phyloP scores from a whole-genome alignment of 2,888 invertebrate species.

The Gisinianus flammeolus region DNA sequence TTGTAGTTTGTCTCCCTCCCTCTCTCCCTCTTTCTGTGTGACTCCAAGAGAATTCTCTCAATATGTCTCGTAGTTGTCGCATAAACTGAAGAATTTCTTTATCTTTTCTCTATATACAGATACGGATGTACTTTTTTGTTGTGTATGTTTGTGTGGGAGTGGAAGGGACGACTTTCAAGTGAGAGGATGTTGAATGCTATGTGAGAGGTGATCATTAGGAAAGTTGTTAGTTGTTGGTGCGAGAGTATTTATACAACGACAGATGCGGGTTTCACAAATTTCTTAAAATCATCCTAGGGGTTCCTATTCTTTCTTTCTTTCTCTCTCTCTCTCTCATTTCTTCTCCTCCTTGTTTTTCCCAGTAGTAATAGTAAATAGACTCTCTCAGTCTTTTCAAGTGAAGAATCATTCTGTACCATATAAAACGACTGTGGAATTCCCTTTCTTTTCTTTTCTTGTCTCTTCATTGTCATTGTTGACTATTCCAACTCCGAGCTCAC shows the following conservation, averaged over 20 bases:
- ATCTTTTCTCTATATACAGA: neutral
- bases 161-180: neutral
- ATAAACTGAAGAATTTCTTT: too few species aligned
- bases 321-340: neutral
- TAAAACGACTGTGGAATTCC: neutral
- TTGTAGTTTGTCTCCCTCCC: too few species aligned
- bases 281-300: conserved; percentile 5
- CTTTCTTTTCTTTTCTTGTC: neutral
- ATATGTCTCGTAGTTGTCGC: too few species aligned
- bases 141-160: neutral
- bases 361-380: neutral
- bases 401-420: neutral
- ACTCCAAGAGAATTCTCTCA: too few species aligned
- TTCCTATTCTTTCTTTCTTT: neutral
- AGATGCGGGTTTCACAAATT: conserved; percentile 11
- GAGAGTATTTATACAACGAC: conserved; percentile 6
- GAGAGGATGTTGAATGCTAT: neutral
- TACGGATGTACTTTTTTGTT: neutral
- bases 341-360: neutral
- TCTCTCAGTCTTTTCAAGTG: neutral
- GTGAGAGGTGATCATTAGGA: conserved; percentile 11
- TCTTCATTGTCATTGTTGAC: neutral
- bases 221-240: conserved; percentile 7
- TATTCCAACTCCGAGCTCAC: too few species aligned
- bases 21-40: conserved; percentile 4